Conservation (phyloP, 2,888 invertebrate species). For the Tetragonula carbonaria region DNA sequence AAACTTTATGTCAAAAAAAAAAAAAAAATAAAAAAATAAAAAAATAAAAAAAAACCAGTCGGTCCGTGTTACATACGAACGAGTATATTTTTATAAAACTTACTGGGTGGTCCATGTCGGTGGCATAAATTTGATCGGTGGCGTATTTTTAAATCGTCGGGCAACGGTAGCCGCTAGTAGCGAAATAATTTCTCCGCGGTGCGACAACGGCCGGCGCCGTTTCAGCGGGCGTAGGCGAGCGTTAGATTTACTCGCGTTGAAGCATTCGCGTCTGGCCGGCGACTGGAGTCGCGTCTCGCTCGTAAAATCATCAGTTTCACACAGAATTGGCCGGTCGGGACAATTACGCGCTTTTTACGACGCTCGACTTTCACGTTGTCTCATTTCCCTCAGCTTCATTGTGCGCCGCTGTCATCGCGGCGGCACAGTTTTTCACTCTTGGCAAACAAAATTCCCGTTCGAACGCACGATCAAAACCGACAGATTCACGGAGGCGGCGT, state of each 20-base stretch:
- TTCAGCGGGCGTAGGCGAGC: conserved; percentile 58
- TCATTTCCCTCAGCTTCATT: conserved; percentile 22
- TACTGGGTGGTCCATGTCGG: conserved; percentile 28
- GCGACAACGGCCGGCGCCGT: conserved; percentile 56
- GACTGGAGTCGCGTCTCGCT: conserved; percentile 69
- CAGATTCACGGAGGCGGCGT: not conserved
- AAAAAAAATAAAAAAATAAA: no score
- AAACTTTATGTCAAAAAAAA: no score
- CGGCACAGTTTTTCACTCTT: not conserved
- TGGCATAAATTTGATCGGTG: not conserved
- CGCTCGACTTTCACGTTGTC: conserved; percentile 15
- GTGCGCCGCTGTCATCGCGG: conserved; percentile 5
- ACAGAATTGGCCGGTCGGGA: conserved; percentile 31
- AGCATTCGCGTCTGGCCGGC: conserved; percentile 66
- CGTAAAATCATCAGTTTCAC: conserved; percentile 65
- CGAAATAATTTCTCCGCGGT: conserved; percentile 43
- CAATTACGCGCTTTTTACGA: conserved; percentile 57
- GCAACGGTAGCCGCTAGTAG: conserved; percentile 23
- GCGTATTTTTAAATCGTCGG: conserved; percentile 47
- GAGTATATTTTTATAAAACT: not conserved
- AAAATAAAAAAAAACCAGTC: not conserved
- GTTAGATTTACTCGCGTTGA: conserved; percentile 68
- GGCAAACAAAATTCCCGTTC: not conserved
- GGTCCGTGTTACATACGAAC: no score
- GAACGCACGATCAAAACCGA: not conserved